Evolutionary conservation across 1,140 invertebrate species (phyloP).

Genomic region (Drosophila ercepeae): DNA sequence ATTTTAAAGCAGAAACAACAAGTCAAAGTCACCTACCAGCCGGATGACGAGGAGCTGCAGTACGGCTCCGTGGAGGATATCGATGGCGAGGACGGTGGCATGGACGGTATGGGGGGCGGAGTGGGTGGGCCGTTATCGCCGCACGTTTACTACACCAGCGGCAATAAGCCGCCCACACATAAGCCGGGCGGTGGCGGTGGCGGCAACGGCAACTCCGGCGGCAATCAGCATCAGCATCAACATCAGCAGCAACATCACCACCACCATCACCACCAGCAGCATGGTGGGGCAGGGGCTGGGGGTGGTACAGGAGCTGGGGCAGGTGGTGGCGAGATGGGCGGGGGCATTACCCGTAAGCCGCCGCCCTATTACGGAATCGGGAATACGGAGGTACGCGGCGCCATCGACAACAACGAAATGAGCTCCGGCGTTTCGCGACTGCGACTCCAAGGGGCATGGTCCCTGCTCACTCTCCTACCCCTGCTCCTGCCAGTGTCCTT

Average conservation of each 20-base stretch:
- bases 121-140: slow-evolving; percentile 74
- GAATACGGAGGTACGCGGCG: slow-evolving; percentile 66
- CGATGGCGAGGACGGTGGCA: slow-evolving; percentile 68
- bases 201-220: slow-evolving; percentile 32
- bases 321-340: slow-evolving; percentile 7
- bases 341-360: slow-evolving; percentile 60
- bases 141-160: slow-evolving; percentile 77
- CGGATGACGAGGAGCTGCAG: slow-evolving; percentile 80
- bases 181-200: slow-evolving; percentile 45
- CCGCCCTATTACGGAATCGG: slow-evolving; percentile 51
- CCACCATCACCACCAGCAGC: slow-evolving; percentile 53
- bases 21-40: slow-evolving; percentile 83
- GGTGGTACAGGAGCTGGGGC: background rate
- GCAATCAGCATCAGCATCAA: slow-evolving; percentile 66
- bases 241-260: slow-evolving; percentile 66
- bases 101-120: slow-evolving; percentile 56
- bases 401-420: slow-evolving; percentile 67
- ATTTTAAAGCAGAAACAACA: slow-evolving; percentile 83
- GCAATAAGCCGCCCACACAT: slow-evolving; percentile 78
- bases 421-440: slow-evolving; percentile 47
- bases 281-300: slow-evolving; percentile 11
- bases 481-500: background rate
- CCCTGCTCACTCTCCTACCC: background rate
- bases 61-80: slow-evolving; percentile 83
- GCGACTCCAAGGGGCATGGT: slow-evolving; percentile 9